A percentile compares a stretch with the other conserved stretches of the same genome.
Evolutionary conservation across 2,888 invertebrate genomes (phyloP).

Genomic region (Creontiades dilutus): DNA sequence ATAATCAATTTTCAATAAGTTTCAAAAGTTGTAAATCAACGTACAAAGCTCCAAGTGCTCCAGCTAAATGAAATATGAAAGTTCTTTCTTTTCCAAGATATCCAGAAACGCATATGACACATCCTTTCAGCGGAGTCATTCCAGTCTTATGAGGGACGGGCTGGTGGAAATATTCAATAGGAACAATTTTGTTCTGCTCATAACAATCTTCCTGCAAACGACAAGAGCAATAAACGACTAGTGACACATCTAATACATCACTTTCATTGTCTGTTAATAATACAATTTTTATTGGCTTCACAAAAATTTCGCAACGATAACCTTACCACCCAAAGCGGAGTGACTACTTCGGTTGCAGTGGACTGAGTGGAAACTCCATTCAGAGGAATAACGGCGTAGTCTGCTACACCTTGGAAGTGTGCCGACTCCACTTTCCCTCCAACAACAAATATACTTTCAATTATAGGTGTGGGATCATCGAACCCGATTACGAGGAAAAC

Average conservation of each 20-base stretch:
- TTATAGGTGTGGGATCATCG: slow-evolving; percentile 77
- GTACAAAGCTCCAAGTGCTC: slow-evolving; percentile 86
- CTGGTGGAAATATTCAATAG: slow-evolving; percentile 85
- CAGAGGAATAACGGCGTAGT: slow-evolving; percentile 84
- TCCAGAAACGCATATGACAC: slow-evolving; percentile 89
- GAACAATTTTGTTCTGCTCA: slow-evolving; percentile 79
- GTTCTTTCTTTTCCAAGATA: slow-evolving; percentile 87
- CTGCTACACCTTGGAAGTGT: slow-evolving; percentile 81
- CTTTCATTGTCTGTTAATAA: too few species aligned
- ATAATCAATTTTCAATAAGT: not conserved
- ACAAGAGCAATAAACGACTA: not conserved
- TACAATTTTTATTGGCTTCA: too few species aligned
- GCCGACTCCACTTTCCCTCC: slow-evolving; percentile 80
- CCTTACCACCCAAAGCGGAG: slow-evolving; percentile 85
- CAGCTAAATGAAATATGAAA: slow-evolving; percentile 86
- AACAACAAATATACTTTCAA: slow-evolving; percentile 78
- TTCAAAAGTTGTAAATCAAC: slow-evolving; percentile 75
- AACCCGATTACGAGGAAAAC: slow-evolving; percentile 79
- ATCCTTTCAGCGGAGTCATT: slow-evolving; percentile 81
- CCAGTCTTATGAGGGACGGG: slow-evolving; percentile 81
- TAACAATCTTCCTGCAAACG: slow-evolving; percentile 84
- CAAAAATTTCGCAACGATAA: not conserved
- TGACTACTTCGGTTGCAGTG: slow-evolving; percentile 83
- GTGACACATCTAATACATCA: too few species aligned
- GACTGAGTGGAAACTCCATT: slow-evolving; percentile 79